Percentiles rank a stretch among this genome's conserved stretches.
Conservation (phyloP, 2,797 vertebrate genomes). For the Schizothorax lantsangensis region DNA sequence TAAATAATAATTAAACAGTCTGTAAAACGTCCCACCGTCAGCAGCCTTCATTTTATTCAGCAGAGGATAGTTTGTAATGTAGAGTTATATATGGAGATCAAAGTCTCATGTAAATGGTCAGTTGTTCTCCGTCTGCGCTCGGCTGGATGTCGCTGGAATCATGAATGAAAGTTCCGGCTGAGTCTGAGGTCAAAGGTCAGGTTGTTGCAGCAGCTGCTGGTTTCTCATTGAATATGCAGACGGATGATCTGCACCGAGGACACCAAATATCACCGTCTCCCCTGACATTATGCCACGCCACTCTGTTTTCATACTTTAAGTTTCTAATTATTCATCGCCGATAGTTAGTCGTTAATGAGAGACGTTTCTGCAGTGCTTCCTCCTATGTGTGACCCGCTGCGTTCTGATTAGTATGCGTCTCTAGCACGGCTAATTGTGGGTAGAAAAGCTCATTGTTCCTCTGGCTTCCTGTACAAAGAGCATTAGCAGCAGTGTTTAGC, state of each 20-base stretch:
- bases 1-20: neutral
- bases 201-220: constrained; percentile 89
- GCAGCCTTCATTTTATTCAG: constrained; percentile 17
- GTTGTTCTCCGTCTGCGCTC: constrained; percentile 66
- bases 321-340: constrained; percentile 26
- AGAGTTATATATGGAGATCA: constrained; percentile 73
- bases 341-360: constrained; percentile 51
- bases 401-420: constrained; percentile 77
- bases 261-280: constrained; percentile 50
- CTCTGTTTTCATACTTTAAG: constrained; percentile 2
- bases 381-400: constrained; percentile 3
- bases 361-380: constrained; percentile 14
- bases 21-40: constrained; percentile 63
- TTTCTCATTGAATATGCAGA: constrained; percentile 71
- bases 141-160: constrained; percentile 50
- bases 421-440: constrained; percentile 75
- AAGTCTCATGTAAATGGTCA: constrained; percentile 81
- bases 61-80: constrained; percentile 4
- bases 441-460: constrained; percentile 76
- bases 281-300: neutral
- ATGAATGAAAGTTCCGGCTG: constrained; percentile 75
- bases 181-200: constrained; percentile 81
- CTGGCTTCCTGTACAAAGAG: constrained; percentile 74
- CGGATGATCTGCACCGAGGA: constrained; percentile 22
- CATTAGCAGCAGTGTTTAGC: constrained; percentile 72